Evolutionary conservation across 2,797 vertebrate species (phyloP), one percentile per base, ranked within the genome.

Genomic region (Mormyrus hasselquistii): DNA sequence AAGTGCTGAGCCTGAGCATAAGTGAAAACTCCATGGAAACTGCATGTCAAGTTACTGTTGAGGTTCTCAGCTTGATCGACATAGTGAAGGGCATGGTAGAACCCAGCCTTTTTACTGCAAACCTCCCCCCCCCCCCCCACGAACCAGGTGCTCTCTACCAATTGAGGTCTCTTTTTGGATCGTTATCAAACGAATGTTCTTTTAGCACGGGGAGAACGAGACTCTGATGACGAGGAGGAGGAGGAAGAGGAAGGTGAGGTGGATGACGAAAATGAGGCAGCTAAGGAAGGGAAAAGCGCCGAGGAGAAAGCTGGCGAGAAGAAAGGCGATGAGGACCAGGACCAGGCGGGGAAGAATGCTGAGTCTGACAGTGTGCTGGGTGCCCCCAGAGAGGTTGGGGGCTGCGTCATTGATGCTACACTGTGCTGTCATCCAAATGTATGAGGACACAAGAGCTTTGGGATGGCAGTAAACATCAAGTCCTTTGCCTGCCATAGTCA

Each of bases 191-290:
- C 8, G 2, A 52, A 44, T 82, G 1, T 0, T 4, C 62, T n/a
- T 65, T 2, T 91, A 96, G 96, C 79, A 90, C 88, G 0, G 0
- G 88, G n/a, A 22, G 91, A 88, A 55, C 93, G 22, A 86, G 50
- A 90, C 6, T 95, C 95, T 0, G 95, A 95, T 9, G 92, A 94
- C 0, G 94, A 94, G 7, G 96, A 96, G 1, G 96, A 96, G 0
- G 96, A 96, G 0, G 96, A 97, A 87, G 98, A 97, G 0, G 97
- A 97, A 88, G 97, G 97, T 84, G 98, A 97, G 0, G 98, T 97
- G 88, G 97, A 97, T 29, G 97, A 96, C 55, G 96, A 96, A 53
- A 91, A 90, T n/a, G 93, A 89, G 16, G 90, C 90, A 0, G 92
- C 94, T 8, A 97, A 96, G 52, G 97, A 96, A 0, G 96, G 96